phyloP scores from a whole-genome alignment of 2,113 vertebrate genomes.

The Pyrgilauda ruficollis region DNA sequence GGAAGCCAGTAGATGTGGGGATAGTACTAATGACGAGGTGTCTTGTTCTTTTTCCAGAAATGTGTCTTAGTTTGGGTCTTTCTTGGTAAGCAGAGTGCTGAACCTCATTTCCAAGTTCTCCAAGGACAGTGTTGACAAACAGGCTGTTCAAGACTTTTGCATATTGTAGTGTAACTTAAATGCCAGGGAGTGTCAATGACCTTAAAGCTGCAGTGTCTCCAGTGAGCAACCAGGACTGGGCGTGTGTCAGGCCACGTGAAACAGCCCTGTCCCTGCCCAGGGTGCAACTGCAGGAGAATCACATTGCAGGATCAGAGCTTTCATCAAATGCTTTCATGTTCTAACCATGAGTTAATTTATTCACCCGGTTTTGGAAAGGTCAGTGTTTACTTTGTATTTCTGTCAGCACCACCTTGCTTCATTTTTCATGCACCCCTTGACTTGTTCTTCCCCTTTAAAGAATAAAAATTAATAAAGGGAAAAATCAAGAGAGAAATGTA shows the following conservation, averaged over 20 bases:
- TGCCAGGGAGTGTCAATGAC: slow-evolving; percentile 75
- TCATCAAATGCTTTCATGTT: slow-evolving; percentile 45
- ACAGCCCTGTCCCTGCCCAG: slow-evolving; percentile 14
- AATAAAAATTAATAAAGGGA: slow-evolving; percentile 56
- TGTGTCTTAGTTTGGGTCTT: slow-evolving; percentile 78
- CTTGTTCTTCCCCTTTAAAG: slow-evolving; percentile 52
- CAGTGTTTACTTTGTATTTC: slow-evolving; percentile 66
- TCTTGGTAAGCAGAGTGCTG: slow-evolving; percentile 74
- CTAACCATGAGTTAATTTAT: slow-evolving; percentile 73
- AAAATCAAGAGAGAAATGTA: slow-evolving; percentile 46
- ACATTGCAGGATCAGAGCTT: slow-evolving; percentile 19
- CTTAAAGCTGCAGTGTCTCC: slow-evolving; percentile 67
- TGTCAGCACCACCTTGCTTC: slow-evolving; percentile 25
- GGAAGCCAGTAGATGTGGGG: slow-evolving; percentile 66
- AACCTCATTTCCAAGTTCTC: slow-evolving; percentile 70
- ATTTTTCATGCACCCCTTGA: slow-evolving; percentile 12
- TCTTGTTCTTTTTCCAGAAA: slow-evolving; percentile 70
- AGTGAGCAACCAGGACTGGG: slow-evolving; percentile 35
- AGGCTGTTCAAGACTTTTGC: slow-evolving; percentile 70
- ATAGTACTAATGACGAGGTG: slow-evolving; percentile 72
- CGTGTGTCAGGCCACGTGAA: neutral
- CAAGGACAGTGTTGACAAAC: slow-evolving; percentile 69
- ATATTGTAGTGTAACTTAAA: slow-evolving; percentile 72
- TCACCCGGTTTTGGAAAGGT: slow-evolving; percentile 63
- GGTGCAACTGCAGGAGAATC: slow-evolving; percentile 44